Conservation (phyloP, 2,888 invertebrate genomes). For the Merodon equestris region DNA sequence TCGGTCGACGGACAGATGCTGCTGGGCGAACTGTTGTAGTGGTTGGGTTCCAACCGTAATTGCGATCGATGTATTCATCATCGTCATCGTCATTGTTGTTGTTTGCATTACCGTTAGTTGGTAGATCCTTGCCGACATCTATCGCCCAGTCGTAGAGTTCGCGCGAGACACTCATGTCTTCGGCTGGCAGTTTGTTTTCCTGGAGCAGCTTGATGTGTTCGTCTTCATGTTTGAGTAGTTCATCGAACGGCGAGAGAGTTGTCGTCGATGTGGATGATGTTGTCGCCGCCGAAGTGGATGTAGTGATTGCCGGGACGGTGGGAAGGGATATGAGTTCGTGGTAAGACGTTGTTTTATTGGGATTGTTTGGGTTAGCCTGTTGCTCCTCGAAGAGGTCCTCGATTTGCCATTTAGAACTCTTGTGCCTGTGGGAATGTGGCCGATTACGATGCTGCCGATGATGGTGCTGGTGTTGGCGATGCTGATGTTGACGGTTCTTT, state of each 20-base stretch:
- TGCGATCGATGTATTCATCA: slow-evolving; percentile 40
- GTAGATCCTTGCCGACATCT: slow-evolving; percentile 43
- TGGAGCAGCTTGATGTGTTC: slow-evolving; percentile 65
- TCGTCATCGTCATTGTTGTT: background rate
- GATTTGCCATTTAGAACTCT: slow-evolving; percentile 70
- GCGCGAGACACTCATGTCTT: slow-evolving; percentile 71
- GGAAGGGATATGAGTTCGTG: slow-evolving; percentile 30
- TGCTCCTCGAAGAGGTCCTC: slow-evolving; percentile 75
- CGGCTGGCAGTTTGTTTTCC: slow-evolving; percentile 74
- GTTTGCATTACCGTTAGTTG: slow-evolving; percentile 16
- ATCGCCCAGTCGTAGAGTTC: slow-evolving; percentile 67
- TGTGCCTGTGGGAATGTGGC: slow-evolving; percentile 60
- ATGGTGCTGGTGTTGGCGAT: slow-evolving; percentile 50
- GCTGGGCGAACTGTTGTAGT: slow-evolving; percentile 46
- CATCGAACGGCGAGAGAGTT: slow-evolving; percentile 46
- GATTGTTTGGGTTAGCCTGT: slow-evolving; percentile 69
- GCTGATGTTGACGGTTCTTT: slow-evolving; percentile 21
- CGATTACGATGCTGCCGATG: slow-evolving; percentile 54
- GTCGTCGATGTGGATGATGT: slow-evolving; percentile 20
- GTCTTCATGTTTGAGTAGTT: slow-evolving; percentile 50
- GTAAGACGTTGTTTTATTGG: slow-evolving; percentile 53
- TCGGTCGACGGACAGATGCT: slow-evolving; percentile 52
- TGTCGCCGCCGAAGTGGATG: slow-evolving; percentile 23
- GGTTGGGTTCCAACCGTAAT: slow-evolving; percentile 62
- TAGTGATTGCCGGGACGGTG: slow-evolving; percentile 23